Evolutionary conservation across 2,113 vertebrate species (phyloP).

Genomic region (Dipodomys stephensi): DNA sequence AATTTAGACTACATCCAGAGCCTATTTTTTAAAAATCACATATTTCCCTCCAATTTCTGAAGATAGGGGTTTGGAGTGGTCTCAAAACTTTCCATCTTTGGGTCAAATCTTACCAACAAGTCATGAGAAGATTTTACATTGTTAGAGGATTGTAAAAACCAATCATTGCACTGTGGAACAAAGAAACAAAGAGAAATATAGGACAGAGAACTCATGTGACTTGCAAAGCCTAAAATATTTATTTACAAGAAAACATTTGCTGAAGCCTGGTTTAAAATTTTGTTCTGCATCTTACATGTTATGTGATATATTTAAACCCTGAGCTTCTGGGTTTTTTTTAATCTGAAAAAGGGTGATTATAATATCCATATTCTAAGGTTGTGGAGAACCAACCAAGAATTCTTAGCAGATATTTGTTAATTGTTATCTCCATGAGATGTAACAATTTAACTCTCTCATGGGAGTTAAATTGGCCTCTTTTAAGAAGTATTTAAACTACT

Average conservation of each 20-base stretch:
- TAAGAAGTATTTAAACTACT: constrained; percentile 41
- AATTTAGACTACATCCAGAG: not conserved
- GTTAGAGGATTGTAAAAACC: constrained; percentile 30
- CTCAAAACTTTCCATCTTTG: not conserved
- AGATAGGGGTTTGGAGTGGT: not conserved
- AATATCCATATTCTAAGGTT: constrained; percentile 20
- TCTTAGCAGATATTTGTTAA: not conserved
- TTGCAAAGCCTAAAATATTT: constrained; percentile 48
- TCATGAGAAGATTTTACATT: constrained; percentile 30
- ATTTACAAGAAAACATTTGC: constrained; percentile 44
- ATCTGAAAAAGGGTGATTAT: constrained; percentile 39
- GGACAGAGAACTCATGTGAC: constrained; percentile 7
- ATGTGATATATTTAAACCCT: constrained; percentile 23
- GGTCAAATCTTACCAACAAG: not conserved
- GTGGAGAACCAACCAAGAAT: not conserved
- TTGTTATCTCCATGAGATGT: no score
- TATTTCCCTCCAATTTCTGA: not conserved
- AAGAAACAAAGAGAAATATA: constrained; percentile 47
- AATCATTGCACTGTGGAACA: not conserved
- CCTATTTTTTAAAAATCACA: not conserved
- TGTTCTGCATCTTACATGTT: not conserved
- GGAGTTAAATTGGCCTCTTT: constrained; percentile 33
- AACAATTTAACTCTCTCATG: not conserved
- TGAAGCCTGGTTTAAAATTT: not conserved
- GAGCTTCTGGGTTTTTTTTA: not conserved